These are phyloP conservation scores for Triplophysa dalaica DNA, from an alignment of 2,113 vertebrate genomes.

Conservation along the genomic window DNA sequence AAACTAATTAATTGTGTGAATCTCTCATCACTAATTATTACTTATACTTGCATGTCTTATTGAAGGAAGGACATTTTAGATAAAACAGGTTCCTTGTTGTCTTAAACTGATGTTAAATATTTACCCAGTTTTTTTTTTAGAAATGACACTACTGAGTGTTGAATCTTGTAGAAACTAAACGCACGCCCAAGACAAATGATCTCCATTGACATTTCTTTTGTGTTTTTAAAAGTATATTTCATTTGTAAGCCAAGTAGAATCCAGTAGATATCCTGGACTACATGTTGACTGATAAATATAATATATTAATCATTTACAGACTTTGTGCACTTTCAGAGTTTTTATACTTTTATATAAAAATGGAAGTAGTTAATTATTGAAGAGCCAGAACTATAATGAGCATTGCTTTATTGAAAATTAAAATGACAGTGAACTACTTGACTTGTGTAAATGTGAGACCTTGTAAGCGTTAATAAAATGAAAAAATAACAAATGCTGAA, in stretches of 20 bases:
- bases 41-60: background rate
- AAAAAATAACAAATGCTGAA: background rate
- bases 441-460: background rate
- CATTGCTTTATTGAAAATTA: background rate
- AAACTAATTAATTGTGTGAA: background rate
- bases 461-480: background rate
- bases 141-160: background rate
- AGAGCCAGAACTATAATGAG: background rate
- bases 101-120: constrained; percentile 6
- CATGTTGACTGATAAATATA: background rate
- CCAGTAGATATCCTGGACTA: background rate
- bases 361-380: background rate
- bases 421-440: background rate
- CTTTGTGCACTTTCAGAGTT: background rate
- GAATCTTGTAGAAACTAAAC: background rate
- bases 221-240: background rate
- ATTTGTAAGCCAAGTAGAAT: background rate
- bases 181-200: background rate
- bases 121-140: background rate
- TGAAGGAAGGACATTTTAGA: background rate
- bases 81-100: background rate
- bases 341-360: background rate
- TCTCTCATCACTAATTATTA: background rate
- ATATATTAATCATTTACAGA: background rate
- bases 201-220: background rate